Base-by-base conservation (phyloP, 2,797 vertebrate genomes). In the Enteromius radiatus region DNA sequence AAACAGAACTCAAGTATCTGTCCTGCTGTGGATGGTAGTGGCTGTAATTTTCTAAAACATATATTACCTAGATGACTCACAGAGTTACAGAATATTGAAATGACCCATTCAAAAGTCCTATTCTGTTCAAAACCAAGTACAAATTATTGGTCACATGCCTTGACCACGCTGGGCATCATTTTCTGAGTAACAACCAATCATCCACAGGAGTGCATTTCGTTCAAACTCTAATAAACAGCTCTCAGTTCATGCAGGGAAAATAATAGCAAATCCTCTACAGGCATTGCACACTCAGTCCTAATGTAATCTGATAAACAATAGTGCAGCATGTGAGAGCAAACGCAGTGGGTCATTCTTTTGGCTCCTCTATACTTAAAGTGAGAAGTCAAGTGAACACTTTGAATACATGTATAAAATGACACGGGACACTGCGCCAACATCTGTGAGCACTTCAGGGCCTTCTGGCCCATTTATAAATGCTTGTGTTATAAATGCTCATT, bases 141-240 rank as follows among this genome's bases (percentile, higher is more conserved):
- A 83, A 38, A 31, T 78, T 19, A 59, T 45, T 47, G 19, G 38
- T 73, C 71, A 75, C 21, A n/a, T 83, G 52, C n/a, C 38, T 69
- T 26, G 56, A 70, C 52, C 74, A 83, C 15, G 65, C 81, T 77
- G 81, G 65, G 74, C 64, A 36, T 70, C 3, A 69, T 83, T 69
- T 77, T 5, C 21, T 38, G 74, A 83, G 65, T 15, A 63, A 77
- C 81, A 77, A 76, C 17, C 38, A 67, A 45, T 69, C 52, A 54
- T 49, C 65, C 9, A 12, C 82, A 86, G 85, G 87, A 86, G 59
- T 80, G 70, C 65, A 76, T 73, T 28, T 88, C 83, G 86, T 81
- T 74, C 68, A 23, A 78, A 70, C 81, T 89, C 87, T 86, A 87
- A 91, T 92, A 91, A 93, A 93, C 90, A 90, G 78, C 77, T 80